Base-by-base conservation (phyloP, 2,888 invertebrate species). In the Morpho helenor region DNA sequence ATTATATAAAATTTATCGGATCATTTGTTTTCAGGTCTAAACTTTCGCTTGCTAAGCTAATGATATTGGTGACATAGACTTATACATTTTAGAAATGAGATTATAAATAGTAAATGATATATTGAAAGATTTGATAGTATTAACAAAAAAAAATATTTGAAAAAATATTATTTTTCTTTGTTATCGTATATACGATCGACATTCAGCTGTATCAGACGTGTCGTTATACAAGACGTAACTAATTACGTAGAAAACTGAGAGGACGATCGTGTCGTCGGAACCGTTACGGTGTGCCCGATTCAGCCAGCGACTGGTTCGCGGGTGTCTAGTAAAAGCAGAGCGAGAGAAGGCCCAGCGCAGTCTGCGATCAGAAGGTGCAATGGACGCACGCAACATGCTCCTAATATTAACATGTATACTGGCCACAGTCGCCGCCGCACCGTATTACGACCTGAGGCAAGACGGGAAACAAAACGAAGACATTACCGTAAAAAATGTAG, bases 391-490 rank as follows among this genome's bases (percentile, higher is more conserved):
- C 78, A 76, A 67, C 71, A 88, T 88, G 72, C 49, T 82, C 62
- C 67, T 84, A 60, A 64, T 75, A 56, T 62, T 84, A 62, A 69
- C 72, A 61, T 79, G 75, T 63, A 63, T 82, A 46, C 57, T 87
- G 60, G 70, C 72, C 60, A 79, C 75, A 63, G 77, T 77, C 66
- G 76, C 82, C 65, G 77, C 80, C 57, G 68, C 74, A 57, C 74
- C 80, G 49, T 76, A 72, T 45, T 93, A 93, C 84, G 94, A 96
- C 77, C 95, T 96, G 74, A 91, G 95, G 0, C 96, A 96, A 77
- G 94, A 95, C 58, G 96, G 96, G n/a, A 92, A 94, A 3, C 76
- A 92, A 63, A 96, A 96, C 79, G 91, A 95, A 8, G 92, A 93
- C 53, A 94, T 95, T 0, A 94, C 95, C 75, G 82, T 96, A 8